Evolutionary conservation across 1,140 invertebrate genomes (phyloP).

Genomic region (Caerostris extrusa): DNA sequence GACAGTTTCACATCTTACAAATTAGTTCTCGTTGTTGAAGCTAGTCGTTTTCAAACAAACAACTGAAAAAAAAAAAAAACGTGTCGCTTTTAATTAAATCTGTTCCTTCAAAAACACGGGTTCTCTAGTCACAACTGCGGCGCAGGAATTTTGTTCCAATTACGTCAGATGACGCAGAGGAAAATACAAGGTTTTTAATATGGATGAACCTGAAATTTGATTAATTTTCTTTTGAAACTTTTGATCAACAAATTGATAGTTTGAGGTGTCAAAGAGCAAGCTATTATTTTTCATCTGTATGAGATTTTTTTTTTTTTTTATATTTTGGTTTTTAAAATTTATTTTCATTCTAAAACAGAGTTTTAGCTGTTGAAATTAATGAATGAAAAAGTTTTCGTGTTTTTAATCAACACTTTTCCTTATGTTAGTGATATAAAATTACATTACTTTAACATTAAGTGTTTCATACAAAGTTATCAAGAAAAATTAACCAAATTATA

Average conservation of each 20-base stretch:
- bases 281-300: too few relatives aligned
- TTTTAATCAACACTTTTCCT: too few relatives aligned
- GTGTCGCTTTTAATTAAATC: constrained; percentile 22
- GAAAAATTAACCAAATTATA: too few relatives aligned
- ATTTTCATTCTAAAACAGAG: too few relatives aligned
- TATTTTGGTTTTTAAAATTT: too few relatives aligned
- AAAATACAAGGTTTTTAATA: neutral
- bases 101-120: neutral
- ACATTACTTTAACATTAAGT: too few relatives aligned
- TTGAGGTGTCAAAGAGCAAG: neutral
- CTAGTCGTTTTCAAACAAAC: neutral
- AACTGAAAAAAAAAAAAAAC: neutral
- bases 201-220: neutral
- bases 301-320: too few relatives aligned
- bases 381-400: too few relatives aligned
- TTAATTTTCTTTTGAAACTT: neutral
- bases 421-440: too few relatives aligned
- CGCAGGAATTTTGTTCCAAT: neutral
- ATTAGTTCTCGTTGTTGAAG: neutral
- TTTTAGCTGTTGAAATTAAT: too few relatives aligned
- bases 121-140: neutral
- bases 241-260: neutral
- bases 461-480: too few relatives aligned
- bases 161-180: neutral
- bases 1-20: neutral